Conservation (phyloP, 2,113 vertebrate species). For the Procavia capensis region DNA sequence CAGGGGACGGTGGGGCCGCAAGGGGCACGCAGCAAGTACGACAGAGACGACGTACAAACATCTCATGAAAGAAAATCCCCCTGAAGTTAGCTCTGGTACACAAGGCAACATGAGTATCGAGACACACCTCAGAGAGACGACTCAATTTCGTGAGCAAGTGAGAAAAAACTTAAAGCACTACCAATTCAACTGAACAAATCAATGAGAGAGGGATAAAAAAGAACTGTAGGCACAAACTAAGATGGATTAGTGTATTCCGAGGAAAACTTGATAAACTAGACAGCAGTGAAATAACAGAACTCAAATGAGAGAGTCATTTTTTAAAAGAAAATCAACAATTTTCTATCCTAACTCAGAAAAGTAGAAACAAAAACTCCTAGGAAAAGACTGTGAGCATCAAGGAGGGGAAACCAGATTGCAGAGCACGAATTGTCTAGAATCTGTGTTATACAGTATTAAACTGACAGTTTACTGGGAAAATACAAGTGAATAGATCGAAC, state of each 20-base stretch:
- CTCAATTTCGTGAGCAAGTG: background rate
- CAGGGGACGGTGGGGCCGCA: fast-evolving
- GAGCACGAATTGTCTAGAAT: background rate
- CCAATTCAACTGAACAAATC: background rate
- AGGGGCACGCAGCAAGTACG: background rate
- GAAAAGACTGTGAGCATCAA: background rate
- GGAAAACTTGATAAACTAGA: background rate
- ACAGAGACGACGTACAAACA: fast-evolving
- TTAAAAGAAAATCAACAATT: background rate
- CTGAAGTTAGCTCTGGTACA: background rate
- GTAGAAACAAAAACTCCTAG: background rate
- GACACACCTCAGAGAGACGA: fast-evolving
- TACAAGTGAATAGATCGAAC: fast-evolving
- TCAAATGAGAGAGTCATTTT: background rate
- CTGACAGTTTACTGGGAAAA: background rate
- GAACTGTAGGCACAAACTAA: background rate
- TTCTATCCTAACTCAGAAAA: background rate
- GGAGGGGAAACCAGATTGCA: too few relatives aligned
- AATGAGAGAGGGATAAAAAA: background rate
- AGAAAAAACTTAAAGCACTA: background rate
- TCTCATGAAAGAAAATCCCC: fast-evolving
- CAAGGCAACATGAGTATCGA: too few relatives aligned
- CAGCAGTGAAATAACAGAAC: too few relatives aligned
- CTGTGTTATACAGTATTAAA: background rate
- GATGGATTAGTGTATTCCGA: background rate